A percentile compares a stretch with the other conserved stretches of the same genome.
Evolutionary conservation across 2,888 invertebrate species (phyloP).

Genomic region (Euclidia mi): DNA sequence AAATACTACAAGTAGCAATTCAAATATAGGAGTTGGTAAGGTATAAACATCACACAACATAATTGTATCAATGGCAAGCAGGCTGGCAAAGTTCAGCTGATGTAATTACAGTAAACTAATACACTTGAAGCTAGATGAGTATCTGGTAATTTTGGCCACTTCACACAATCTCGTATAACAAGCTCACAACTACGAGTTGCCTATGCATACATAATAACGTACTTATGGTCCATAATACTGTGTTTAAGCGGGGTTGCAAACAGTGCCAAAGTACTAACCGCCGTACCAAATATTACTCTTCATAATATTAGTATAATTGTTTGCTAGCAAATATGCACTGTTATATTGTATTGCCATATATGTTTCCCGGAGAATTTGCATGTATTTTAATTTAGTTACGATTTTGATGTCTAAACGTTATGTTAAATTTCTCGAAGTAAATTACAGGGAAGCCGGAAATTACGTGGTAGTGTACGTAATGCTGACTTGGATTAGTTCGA

Average conservation of each 20-base stretch:
- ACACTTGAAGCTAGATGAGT: neutral
- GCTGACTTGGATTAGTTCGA: too few relatives aligned
- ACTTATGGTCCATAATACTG: slow-evolving; percentile 7
- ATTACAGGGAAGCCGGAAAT: too few relatives aligned
- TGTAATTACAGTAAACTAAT: too few relatives aligned
- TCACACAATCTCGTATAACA: neutral
- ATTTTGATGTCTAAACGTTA: neutral
- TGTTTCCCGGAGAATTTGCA: neutral
- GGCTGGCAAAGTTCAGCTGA: too few relatives aligned
- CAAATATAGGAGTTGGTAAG: too few relatives aligned
- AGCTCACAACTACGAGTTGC: neutral
- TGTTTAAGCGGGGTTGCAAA: slow-evolving; percentile 10
- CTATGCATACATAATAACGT: slow-evolving; percentile 12
- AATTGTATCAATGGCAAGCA: too few relatives aligned
- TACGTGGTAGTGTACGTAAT: too few relatives aligned
- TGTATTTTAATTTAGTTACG: neutral
- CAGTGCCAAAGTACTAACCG: slow-evolving; percentile 11
- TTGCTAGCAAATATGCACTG: slow-evolving; percentile 1
- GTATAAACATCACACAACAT: too few relatives aligned
- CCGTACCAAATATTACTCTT: slow-evolving; percentile 6
- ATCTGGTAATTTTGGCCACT: neutral
- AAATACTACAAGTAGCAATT: too few relatives aligned
- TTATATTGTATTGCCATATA: neutral
- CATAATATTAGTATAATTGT: slow-evolving; percentile 11
- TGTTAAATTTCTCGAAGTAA: too few relatives aligned